Base-by-base conservation (phyloP, 2,113 vertebrate genomes). In the Podiceps cristatus region DNA sequence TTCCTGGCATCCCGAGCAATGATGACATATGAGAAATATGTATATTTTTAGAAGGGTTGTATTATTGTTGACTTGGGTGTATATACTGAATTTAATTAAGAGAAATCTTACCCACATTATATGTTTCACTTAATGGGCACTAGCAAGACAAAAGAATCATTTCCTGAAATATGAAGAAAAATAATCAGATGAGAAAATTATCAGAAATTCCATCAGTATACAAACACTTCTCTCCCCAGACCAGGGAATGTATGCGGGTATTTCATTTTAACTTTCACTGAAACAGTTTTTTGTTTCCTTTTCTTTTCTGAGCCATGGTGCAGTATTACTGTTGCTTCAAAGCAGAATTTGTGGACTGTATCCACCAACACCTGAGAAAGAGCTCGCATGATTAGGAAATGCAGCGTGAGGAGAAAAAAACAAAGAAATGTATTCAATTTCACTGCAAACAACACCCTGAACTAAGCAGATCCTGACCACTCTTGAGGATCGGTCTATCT, bases 1-100 rank as follows among this genome's bases (percentile, higher is more conserved):
- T 97, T 96, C 88, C 92, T 96, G 93, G 86, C 86, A 95, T 53
- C 49, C 49, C 10, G 10, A 88, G 40, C 81, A 92, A 91, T 78
- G 82, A 97, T 82, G 96, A 89, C 80, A 86, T 59, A 83, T 19
- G 42, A 86, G 76, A 97, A 91, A 92, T 8, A 28, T 31, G 42
- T 53, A 75, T 93, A 92, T 97, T 96, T 98, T 98, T 97, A 96
- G 94, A 94, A 88, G 82, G 86, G 13, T 69, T 68, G 7, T 86
- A 59, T 96, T 97, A 81, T 75, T 97, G 60, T 90, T 95, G 84
- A 96, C 29, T 91, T 93, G 67, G 17, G 29, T 74, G 15, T 58
- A 82, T 72, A 67, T 44, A 85, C 42, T 62, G 86, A 81, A 75
- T 95, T 96, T 96, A 95, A 96, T 96, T 82, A 96, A 74, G 44